Evolutionary conservation across 1,140 invertebrate species (phyloP).

Genomic region (Acromyrmex charruanus): DNA sequence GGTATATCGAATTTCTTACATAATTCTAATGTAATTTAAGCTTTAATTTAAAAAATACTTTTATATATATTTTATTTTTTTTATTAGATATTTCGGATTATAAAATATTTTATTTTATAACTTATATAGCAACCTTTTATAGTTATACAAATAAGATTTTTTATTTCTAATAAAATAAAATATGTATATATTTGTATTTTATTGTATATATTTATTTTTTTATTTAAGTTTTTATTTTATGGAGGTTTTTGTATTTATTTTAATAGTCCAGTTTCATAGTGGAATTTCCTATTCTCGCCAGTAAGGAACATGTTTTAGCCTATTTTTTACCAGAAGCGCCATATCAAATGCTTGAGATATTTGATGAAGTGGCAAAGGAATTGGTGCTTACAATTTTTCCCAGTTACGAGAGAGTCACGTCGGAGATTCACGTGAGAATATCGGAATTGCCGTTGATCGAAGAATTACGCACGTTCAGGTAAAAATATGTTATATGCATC

Average conservation of each 20-base stretch:
- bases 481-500: slow-evolving; percentile 60
- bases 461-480: slow-evolving; percentile 97
- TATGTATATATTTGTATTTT: neutral
- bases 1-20: slow-evolving; percentile 72
- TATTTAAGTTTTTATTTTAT: slow-evolving; percentile 32
- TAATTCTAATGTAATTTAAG: neutral
- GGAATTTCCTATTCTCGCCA: slow-evolving; percentile 96
- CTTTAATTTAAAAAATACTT: neutral
- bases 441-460: slow-evolving; percentile 98
- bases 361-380: slow-evolving; percentile 98
- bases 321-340: slow-evolving; percentile 99
- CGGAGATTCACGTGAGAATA: slow-evolving; percentile 97
- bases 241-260: slow-evolving; percentile 40
- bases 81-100: slow-evolving; percentile 4
- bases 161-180: neutral
- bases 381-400: slow-evolving; percentile 98
- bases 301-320: slow-evolving; percentile 96
- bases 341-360: slow-evolving; percentile 97
- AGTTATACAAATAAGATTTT: slow-evolving; percentile 10
- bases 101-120: slow-evolving; percentile 1
- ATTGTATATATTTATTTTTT: neutral
- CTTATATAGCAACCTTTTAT: neutral
- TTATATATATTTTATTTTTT: slow-evolving; percentile 4
- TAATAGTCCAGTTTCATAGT: slow-evolving; percentile 95
- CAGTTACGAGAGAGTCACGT: slow-evolving; percentile 97